These are phyloP conservation scores for Lagopus leucura DNA, from an alignment of 2,113 vertebrate genomes.

Conservation along the genomic window DNA sequence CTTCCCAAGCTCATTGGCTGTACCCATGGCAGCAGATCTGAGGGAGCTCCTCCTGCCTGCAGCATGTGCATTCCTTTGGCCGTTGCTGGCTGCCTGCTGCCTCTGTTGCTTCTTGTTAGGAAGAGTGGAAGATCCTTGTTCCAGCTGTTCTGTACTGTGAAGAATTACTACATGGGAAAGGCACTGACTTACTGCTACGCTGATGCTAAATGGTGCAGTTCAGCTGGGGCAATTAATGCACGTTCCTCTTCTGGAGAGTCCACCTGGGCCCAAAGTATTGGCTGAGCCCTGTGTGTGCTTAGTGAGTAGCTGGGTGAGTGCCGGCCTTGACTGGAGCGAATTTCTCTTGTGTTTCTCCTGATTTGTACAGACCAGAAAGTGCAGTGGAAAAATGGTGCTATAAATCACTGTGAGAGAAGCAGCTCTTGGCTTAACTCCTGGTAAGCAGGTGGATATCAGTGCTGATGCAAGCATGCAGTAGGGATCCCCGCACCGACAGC, in stretches of 20 bases:
- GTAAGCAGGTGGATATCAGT: background rate
- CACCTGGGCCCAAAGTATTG: background rate
- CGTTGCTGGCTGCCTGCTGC: background rate
- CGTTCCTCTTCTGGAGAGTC: background rate
- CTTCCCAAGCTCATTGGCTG: background rate
- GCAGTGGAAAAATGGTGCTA: background rate
- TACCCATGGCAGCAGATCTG: background rate
- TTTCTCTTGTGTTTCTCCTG: background rate
- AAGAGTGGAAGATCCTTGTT: conserved; percentile 8
- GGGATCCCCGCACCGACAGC: background rate
- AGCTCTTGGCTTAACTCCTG: background rate
- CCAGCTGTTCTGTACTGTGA: conserved; percentile 19
- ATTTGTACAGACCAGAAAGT: background rate
- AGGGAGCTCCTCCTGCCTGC: background rate
- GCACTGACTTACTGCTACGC: background rate
- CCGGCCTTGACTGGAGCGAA: background rate
- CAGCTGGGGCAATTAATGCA: background rate
- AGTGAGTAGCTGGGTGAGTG: background rate
- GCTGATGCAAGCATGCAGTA: background rate
- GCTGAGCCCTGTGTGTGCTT: background rate
- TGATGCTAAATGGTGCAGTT: background rate
- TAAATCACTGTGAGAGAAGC: background rate
- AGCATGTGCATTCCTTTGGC: background rate
- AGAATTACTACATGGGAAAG: background rate
- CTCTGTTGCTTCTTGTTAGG: conserved; percentile 7